Base-by-base conservation (phyloP, 2,113 vertebrate species). In the Eidolon helvum region DNA sequence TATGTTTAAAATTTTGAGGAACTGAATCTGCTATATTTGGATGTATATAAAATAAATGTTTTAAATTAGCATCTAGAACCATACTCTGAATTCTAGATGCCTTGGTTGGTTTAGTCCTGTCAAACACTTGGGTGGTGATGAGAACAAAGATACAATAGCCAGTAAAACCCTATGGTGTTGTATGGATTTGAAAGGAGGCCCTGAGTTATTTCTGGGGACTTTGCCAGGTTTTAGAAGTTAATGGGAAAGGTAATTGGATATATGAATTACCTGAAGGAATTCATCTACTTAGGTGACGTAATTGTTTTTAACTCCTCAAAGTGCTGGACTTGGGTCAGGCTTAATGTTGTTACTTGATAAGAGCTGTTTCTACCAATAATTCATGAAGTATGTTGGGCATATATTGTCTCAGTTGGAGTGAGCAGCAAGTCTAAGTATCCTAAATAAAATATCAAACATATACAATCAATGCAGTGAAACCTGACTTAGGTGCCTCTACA, bases 1-100 rank as follows among this genome's bases (percentile, higher is more conserved):
- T 40, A 72, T 74, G 24, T n/a, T 85, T 87, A 92, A 92, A 26
- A 63, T 82, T 94, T 77, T 90, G 61, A 92, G 45, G 53, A 96
- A 69, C 21, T 50, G 59, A 82, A 50, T 92, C 35, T 61, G 22
- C 43, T 66, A 22, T 90, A 83, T 87, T 82, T 87, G 45, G 21
- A 82, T 90, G 6, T 82, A 11, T 19, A 45, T 33, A 61, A 35
- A 72, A 79, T 50, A 68, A 16, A 53, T 48, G 4, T 63, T 93
- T 40, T 93, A 66, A 87, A 72, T 50, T 90, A 72, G 18, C 50
- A 53, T 83, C 55, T 87, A 50, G 50, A 87, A 84, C 45, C 10
- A 57, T 91, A 82, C 10, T 71, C 18, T 84, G 71, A 91, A 4
- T 84, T 95, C 33, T 72, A 38, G 22, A 86, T 72, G 18, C 45